phyloP scores from a whole-genome alignment of 2,888 invertebrate species.

The Pardosa pseudoannulata region DNA sequence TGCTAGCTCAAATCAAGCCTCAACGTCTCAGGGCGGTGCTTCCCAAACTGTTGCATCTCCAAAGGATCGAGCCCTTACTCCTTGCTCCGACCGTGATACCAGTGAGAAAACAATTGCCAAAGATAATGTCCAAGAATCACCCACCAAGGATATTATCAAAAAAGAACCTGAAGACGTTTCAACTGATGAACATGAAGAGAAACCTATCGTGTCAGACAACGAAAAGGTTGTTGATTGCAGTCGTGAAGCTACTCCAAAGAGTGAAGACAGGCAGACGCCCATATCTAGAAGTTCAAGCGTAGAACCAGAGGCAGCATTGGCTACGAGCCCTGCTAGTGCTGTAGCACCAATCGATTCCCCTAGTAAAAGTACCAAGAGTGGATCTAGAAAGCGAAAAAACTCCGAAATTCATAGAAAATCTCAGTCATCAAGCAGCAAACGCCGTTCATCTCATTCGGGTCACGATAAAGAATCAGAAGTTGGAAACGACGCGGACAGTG shows the following conservation, averaged over 20 bases:
- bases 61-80: conserved; percentile 48
- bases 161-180: conserved; percentile 33
- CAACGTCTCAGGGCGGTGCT: conserved; percentile 42
- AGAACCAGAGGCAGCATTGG: conserved; percentile 36
- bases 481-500: conserved; percentile 55
- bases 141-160: neutral
- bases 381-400: conserved; percentile 40
- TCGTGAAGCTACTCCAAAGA: conserved; percentile 46
- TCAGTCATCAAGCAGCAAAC: conserved; percentile 37
- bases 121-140: conserved; percentile 26
- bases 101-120: conserved; percentile 34
- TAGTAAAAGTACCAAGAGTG: conserved; percentile 21
- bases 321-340: conserved; percentile 30
- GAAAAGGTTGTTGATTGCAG: conserved; percentile 44
- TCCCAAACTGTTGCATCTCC: conserved; percentile 36
- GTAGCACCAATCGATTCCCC: conserved; percentile 1
- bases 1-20: conserved; percentile 37
- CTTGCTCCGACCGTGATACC: conserved; percentile 58
- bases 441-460: conserved; percentile 45
- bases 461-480: conserved; percentile 44
- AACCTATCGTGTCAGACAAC: conserved; percentile 33
- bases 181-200: conserved; percentile 25
- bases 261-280: conserved; percentile 64
- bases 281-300: conserved; percentile 50
- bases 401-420: conserved; percentile 60